Base-by-base conservation (phyloP, 2,797 vertebrate species). In the Danio kyathit region DNA sequence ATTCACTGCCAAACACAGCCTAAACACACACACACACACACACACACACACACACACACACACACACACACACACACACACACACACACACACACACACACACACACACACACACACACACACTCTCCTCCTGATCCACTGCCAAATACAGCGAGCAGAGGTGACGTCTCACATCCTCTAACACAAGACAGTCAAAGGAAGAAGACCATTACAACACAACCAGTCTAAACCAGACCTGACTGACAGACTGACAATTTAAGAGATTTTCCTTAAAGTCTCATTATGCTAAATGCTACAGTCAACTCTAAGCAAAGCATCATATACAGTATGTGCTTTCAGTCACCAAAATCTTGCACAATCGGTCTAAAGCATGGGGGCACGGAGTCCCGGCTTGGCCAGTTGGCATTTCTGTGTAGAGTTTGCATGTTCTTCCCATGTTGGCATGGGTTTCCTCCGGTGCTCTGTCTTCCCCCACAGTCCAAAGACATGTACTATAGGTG, bases 61-160 rank as follows among this genome's bases (percentile, higher is more conserved):
- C n/a, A n/a, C n/a, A n/a, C n/a, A n/a, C n/a, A n/a, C n/a, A n/a
- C n/a, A n/a, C n/a, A n/a, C n/a, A n/a, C n/a, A n/a, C n/a, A n/a
- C n/a, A n/a, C n/a, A n/a, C n/a, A n/a, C n/a, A n/a, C n/a, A n/a
- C n/a, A n/a, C n/a, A n/a, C n/a, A n/a, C n/a, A n/a, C n/a, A n/a
- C n/a, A n/a, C n/a, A n/a, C n/a, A n/a, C n/a, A 44, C 9, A 63
- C 67, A 54, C 52, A 60, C 59, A 52, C 59, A 78, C 0, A 1
- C 54, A 67, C 29, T 63, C 54, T 74, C 38, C 19, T 49, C 14
- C 56, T 40, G 48, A 59, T 17, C 19, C 52, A 51, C 51, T 16
- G 76, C 76, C 76, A 83, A 74, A 79, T 48, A 29, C 48, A 19
- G 11, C 17, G n/a, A 19, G 44, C 21, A 65, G 81, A 38, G 21